Percentiles rank a stretch among this genome's conserved stretches.
phyloP scores from a whole-genome alignment of 2,113 vertebrate genomes.

The Ictalurus punctatus region DNA sequence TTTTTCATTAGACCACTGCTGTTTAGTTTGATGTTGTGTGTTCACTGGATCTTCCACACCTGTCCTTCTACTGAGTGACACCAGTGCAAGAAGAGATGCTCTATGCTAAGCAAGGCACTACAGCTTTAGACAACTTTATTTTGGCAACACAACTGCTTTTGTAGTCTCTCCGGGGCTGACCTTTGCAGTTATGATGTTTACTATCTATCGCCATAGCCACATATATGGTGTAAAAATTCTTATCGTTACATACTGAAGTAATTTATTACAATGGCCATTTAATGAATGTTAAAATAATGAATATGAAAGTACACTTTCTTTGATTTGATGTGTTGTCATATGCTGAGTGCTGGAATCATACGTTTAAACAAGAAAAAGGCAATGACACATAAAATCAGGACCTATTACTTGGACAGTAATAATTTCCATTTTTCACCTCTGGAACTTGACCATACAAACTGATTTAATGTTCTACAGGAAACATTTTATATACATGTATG shows the following conservation, averaged over 20 bases:
- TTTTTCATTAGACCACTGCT: constrained; percentile 3
- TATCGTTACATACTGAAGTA: neutral
- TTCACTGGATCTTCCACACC: constrained; percentile 51
- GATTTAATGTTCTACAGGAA: neutral
- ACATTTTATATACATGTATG: neutral
- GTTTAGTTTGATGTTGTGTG: neutral
- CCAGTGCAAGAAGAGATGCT: constrained; percentile 50
- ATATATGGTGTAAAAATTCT: neutral
- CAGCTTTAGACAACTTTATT: neutral
- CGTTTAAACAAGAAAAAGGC: neutral
- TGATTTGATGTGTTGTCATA: neutral
- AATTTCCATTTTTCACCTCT: neutral
- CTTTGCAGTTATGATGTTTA: neutral
- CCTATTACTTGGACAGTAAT: neutral
- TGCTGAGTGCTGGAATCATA: neutral
- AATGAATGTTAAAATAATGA: neutral
- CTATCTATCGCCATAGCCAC: neutral
- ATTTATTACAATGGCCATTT: neutral
- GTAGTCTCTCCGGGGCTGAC: neutral
- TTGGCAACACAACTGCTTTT: neutral
- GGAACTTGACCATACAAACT: neutral
- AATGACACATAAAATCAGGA: neutral
- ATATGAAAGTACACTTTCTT: neutral
- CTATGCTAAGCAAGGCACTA: constrained; percentile 35
- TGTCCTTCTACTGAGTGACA: constrained; percentile 66